Evolutionary conservation across 2,888 invertebrate genomes (phyloP), one percentile per base, ranked within the genome.

Genomic region (Coelopa pilipes): DNA sequence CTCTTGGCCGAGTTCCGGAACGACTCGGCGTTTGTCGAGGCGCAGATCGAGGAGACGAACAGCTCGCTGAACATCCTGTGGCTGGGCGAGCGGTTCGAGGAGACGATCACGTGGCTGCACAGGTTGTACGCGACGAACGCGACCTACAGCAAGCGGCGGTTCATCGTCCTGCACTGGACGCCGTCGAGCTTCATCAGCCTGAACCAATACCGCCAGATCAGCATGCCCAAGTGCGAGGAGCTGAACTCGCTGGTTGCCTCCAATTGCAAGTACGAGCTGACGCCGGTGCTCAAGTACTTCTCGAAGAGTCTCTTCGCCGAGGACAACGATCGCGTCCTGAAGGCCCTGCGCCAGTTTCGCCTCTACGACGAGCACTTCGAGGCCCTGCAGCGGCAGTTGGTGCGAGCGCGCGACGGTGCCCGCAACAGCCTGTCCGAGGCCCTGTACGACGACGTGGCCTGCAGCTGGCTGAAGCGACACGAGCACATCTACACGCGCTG

Each of bases 251-350:
- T 82, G 57, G 73, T 77, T 74, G 53, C 76, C 62, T 79, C 86
- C 0, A 87, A 89, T 21, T 94, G 93, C 83, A 90, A 90, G 80
- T 94, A 94, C 84, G 93, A 93, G 78, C 88, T 92, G 71, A 91
- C 91, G 75, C 89, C 92, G 67, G 86, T 93, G 67, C 89, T 91
- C 11, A 94, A 94, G 84, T 88, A 92, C 63, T 90, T 90, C n/a
- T 92, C 92, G 89, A 85, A 86, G 4, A 89, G 89, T 72, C 83
- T 94, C 19, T 89, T 90, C 75, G 83, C 83, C 0, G 88, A 81
- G 13, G 55, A 53, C 21, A 75, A 80, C 50, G 81, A 77, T 4
- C 78, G 73, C 5, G 21, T 84, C 47, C 70, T 80, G 50, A 50
- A 77, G 66, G 82, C 84, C 0, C 74, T 86, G 0, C 75, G 78